Base-by-base conservation (phyloP, 2,797 vertebrate species). In the Acanthiza pusilla region DNA sequence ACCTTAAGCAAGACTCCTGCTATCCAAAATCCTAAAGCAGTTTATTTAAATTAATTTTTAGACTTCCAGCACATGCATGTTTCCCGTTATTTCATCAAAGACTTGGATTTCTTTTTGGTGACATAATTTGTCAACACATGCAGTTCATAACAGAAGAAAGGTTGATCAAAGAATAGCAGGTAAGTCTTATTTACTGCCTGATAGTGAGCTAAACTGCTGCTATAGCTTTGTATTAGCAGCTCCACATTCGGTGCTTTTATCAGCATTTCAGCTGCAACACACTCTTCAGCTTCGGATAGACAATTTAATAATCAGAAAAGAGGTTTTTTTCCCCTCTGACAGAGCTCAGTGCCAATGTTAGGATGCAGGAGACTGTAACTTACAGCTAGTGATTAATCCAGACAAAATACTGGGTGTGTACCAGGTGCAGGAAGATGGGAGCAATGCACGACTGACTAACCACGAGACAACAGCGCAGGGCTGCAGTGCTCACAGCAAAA, bases 81-180 rank as follows among this genome's bases (percentile, higher is more conserved):
- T 97, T 79, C 91, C 87, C 89, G 89, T 94, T 81, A 89, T 89
- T 96, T 88, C 83, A 95, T 95, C 95, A 96, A 96, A 96, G 88
- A 30, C 70, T 75, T 25, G n/a, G 42, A 74, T 81, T 90, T 94
- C 92, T 89, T 91, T 87, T 45, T 47, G 40, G 88, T 96, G 88
- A 94, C 83, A 87, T 75, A 74, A 95, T 97, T 97, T 96, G 93
- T 97, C 89, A 95, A 74, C 93, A 93, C 71, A 90, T 26, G 66
- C 81, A 67, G 62, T 10, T 96, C 16, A 3, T 84, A 85, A 73
- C 65, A 85, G 67, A 83, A 79, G 76, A 91, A 92, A 50, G 63
- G 77, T 26, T 94, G 96, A 97, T 97, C 97, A 97, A 97, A 97
- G 96, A 93, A 57, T 27, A 95, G 88, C 88, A 94, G 85, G 93